Conservation (phyloP, 2,888 invertebrate genomes). For the Lamellibrachia satsuma region DNA sequence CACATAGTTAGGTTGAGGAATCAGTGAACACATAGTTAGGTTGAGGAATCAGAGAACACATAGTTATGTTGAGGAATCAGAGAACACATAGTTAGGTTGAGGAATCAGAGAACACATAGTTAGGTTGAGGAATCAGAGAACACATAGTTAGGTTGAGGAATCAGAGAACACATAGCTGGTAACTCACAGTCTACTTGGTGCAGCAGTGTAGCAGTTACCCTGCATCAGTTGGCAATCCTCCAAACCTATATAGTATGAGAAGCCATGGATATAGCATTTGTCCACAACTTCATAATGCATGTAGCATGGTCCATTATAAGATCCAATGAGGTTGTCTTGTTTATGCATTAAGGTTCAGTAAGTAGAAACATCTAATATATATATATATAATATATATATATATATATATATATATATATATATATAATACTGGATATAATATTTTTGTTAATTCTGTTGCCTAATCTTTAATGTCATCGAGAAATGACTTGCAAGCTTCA, state of each 20-base stretch:
- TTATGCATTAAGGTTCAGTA: background rate
- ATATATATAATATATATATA: constrained; percentile 18
- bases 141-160: background rate
- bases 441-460: background rate
- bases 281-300: background rate
- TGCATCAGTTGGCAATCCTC: background rate
- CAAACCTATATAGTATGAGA: background rate
- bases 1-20: background rate
- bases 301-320: background rate
- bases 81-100: background rate
- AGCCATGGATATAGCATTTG: background rate
- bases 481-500: background rate
- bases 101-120: too few species aligned
- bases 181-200: background rate
- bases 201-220: background rate
- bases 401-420: constrained; percentile 29
- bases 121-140: background rate
- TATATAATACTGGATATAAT: constrained; percentile 18
- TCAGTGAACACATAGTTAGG: background rate
- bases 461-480: background rate
- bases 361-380: background rate
- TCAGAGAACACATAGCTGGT: background rate
- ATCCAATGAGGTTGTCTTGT: background rate
- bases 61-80: background rate
- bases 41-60: background rate